Base-by-base conservation (phyloP, 2,797 vertebrate genomes). In the Kryptopterus vitreolus region DNA sequence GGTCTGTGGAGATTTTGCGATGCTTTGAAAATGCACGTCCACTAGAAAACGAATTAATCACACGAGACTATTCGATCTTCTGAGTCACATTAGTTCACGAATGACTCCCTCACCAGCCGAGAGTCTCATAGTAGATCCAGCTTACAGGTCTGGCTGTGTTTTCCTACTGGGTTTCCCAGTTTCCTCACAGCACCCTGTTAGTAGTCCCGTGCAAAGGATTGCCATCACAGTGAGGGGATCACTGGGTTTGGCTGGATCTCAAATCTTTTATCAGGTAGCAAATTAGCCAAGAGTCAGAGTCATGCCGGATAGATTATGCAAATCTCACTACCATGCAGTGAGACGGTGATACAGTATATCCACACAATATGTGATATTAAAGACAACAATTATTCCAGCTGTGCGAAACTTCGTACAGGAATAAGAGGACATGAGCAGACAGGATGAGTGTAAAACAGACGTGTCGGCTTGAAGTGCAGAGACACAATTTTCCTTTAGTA, bases 401-500 rank as follows among this genome's bases (percentile, higher is more conserved):
- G 69, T 71, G 29, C 52, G 69, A 71, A 31, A 22, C 48, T 22
- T 52, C 26, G 35, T 52, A 13, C 29, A 12, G 22, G 52, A 72
- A 55, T 15, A n/a, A 20, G 3, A 31, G 69, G 52, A 78, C 76
- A 58, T 24, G 35, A n/a, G 13, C 7, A 43, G 38, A 43, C 38
- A 66, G 9, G n/a, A 43, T 53, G 76, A 26, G n/a, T 11, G 35
- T 35, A 22, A 72, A 72, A 72, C 52, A 71, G 26, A 71, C 48
- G 29, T 20, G 29, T n/a, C 12, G 48, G 31, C 26, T 13, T 33
- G 48, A 31, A 71, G 4, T 0, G 46, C 9, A 52, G 18, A 5
- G 20, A 57, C 69, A 55, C 35, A 53, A 55, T 35, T 50, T 70
- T 35, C 26, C 72, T 63, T 53, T 26, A 79, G n/a, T n/a, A n/a